Evolutionary conservation across 2,113 vertebrate species (phyloP).

Genomic region (Picathartes gymnocephalus): DNA sequence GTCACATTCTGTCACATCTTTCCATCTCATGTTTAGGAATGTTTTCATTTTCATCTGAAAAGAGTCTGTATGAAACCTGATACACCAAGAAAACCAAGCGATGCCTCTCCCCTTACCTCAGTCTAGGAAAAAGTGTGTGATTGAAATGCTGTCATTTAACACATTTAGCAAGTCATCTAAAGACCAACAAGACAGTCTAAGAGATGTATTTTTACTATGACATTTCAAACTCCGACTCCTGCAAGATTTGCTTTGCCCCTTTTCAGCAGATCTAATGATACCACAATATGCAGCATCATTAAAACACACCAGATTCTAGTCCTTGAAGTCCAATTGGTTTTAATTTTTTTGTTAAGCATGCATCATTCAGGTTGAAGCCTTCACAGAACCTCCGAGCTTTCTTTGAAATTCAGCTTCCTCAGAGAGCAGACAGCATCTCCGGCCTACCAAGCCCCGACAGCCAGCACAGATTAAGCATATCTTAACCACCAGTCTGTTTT

Average conservation of each 20-base stretch:
- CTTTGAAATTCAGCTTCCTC: not conserved
- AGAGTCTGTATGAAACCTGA: not conserved
- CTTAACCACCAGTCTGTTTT: not conserved
- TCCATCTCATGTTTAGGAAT: not conserved
- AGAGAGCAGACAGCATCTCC: not conserved
- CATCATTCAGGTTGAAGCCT: not conserved
- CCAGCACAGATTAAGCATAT: accelerated
- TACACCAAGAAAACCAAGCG: not conserved
- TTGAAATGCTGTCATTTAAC: not conserved
- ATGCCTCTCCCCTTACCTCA: not conserved
- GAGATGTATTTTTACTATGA: not conserved
- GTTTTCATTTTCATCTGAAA: not conserved
- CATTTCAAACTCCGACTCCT: not conserved
- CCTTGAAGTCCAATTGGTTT: not conserved
- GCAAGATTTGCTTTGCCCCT: not conserved
- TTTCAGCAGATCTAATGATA: not conserved
- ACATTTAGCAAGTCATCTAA: not conserved
- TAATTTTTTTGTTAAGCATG: not conserved
- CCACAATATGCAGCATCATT: not conserved
- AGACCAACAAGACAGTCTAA: not conserved
- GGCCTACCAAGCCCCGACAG: not conserved
- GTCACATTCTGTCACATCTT: not conserved
- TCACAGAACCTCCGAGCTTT: not conserved
- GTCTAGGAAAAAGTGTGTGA: not conserved
- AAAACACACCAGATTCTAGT: not conserved